phyloP scores from a whole-genome alignment of 2,113 vertebrate species.

The Ophthalmotilapia sp. region DNA sequence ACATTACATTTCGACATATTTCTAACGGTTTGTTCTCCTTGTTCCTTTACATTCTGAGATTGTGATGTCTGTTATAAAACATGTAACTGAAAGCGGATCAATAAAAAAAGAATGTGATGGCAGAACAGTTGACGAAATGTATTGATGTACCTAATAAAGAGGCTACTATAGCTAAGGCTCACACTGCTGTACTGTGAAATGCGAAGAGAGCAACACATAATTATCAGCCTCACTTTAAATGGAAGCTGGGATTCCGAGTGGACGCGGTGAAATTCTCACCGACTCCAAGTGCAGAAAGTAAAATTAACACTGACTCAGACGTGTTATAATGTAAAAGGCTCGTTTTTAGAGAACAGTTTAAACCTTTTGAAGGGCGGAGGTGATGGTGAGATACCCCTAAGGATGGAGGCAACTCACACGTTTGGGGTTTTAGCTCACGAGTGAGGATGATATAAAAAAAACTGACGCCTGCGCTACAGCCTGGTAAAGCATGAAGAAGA shows the following conservation, averaged over 20 bases:
- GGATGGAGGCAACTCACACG: neutral
- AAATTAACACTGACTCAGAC: neutral
- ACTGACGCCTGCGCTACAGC: fast-evolving
- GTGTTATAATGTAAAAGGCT: neutral
- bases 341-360: fast-evolving
- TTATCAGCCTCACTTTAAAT: neutral
- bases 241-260: fast-evolving
- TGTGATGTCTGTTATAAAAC: neutral
- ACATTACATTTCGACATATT: neutral
- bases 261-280: neutral
- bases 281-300: neutral
- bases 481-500: neutral
- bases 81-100: neutral
- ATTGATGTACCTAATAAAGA: neutral
- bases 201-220: neutral
- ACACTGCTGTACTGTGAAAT: neutral
- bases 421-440: neutral
- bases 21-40: neutral
- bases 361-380: fast-evolving
- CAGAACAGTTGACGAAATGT: neutral
- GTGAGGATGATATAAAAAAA: neutral
- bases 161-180: neutral
- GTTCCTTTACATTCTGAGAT: neutral
- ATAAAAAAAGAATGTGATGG: neutral
- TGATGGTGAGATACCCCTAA: neutral